These are phyloP conservation scores for Actinopyga echinites DNA, from an alignment of 53 echinoderm and acorn worm species.

Conservation along the genomic window DNA sequence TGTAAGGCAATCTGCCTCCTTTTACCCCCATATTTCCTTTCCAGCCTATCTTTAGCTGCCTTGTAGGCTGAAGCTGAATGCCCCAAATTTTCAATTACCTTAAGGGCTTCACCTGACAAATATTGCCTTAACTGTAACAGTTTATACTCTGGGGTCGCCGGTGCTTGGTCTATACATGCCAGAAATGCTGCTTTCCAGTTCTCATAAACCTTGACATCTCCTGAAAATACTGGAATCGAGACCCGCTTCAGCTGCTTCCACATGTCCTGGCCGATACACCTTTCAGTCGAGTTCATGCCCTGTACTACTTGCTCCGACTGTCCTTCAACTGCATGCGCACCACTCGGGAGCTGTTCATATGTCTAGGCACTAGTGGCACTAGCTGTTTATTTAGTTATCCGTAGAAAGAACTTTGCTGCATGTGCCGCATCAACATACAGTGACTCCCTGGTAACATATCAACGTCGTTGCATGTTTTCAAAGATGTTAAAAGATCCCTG, in stretches of 20 bases:
- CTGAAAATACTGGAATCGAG: conserved; percentile 5
- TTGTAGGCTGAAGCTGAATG: conserved; percentile 22
- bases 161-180: background rate
- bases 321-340: background rate
- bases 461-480: too few relatives aligned
- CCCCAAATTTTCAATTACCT: background rate
- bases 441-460: too few relatives aligned
- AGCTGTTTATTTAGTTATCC: too few relatives aligned
- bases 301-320: too few relatives aligned
- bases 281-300: too few relatives aligned
- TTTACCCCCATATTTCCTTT: conserved; percentile 28
- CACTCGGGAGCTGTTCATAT: background rate
- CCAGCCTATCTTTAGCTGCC: conserved; percentile 36
- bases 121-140: too few relatives aligned
- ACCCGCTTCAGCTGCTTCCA: conserved; percentile 28
- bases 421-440: too few relatives aligned
- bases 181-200: conserved; percentile 2
- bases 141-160: too few relatives aligned
- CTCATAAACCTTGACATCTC: background rate
- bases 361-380: too few relatives aligned
- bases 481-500: too few relatives aligned
- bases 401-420: too few relatives aligned
- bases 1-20: background rate
- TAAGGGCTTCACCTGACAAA: background rate
- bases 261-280: background rate